phyloP scores from a whole-genome alignment of 2,797 vertebrate genomes.

The Gallinago solitaria region DNA sequence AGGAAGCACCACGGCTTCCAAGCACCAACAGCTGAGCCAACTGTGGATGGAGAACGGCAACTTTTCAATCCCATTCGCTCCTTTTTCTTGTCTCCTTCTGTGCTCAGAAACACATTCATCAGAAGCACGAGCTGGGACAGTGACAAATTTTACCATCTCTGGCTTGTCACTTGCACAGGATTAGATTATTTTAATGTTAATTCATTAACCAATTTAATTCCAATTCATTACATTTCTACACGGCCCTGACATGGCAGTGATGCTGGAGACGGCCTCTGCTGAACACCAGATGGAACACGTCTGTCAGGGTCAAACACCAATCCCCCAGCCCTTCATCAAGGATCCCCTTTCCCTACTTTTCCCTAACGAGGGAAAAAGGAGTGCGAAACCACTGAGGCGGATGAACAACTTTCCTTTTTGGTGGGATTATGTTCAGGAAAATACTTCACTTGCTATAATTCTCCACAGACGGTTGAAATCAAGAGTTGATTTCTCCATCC shows the following conservation, averaged over 20 bases:
- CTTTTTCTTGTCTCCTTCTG: neutral
- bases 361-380: neutral
- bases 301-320: neutral
- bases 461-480: constrained; percentile 16
- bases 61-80: constrained; percentile 19
- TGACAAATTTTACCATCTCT: constrained; percentile 54
- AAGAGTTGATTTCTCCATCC: constrained; percentile 20
- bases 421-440: neutral
- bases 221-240: constrained; percentile 50
- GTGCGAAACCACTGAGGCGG: neutral
- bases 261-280: neutral
- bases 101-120: constrained; percentile 28
- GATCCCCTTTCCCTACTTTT: neutral
- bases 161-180: constrained; percentile 48
- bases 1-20: constrained; percentile 37
- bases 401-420: neutral
- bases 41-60: neutral
- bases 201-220: constrained; percentile 63
- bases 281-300: neutral
- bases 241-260: neutral
- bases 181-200: constrained; percentile 72
- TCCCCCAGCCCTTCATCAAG: neutral
- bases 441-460: neutral
- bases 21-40: constrained; percentile 40
- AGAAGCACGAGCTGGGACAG: constrained; percentile 26